These are phyloP conservation scores for Tetragnatha versicolor DNA, from an alignment of 1,140 invertebrate species.

Conservation along the genomic window DNA sequence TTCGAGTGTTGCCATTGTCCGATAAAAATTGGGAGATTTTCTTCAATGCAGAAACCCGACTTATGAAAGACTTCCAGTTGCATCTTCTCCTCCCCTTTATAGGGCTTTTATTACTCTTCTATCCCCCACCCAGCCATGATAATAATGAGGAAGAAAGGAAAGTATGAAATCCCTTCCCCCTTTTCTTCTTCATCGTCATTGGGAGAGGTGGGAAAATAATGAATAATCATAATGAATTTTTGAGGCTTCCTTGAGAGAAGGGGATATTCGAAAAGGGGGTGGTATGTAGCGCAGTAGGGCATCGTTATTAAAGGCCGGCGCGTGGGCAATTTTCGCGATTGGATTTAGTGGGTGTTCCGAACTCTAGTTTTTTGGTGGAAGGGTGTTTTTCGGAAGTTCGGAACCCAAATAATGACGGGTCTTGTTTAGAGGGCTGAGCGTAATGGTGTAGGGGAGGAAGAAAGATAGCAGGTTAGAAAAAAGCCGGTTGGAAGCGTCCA, in stretches of 20 bases:
- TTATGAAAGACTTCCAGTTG: constrained; percentile 27
- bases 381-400: too few relatives aligned
- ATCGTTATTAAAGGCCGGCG: constrained; percentile 35
- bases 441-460: too few relatives aligned
- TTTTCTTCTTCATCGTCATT: background rate
- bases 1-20: constrained; percentile 44
- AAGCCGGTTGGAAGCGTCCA: too few relatives aligned
- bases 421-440: too few relatives aligned
- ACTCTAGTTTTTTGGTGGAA: background rate
- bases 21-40: constrained; percentile 41
- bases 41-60: background rate
- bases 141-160: too few relatives aligned
- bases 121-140: constrained; percentile 2
- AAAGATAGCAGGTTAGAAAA: too few relatives aligned
- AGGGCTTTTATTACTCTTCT: constrained; percentile 35
- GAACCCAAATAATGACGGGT: too few relatives aligned
- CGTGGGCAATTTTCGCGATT: constrained; percentile 46
- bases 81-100: background rate
- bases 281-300: constrained; percentile 1
- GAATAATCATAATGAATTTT: constrained; percentile 48
- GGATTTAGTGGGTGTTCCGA: constrained; percentile 39
- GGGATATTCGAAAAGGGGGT: background rate
- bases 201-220: constrained; percentile 33
- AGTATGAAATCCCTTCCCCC: too few relatives aligned
- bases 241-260: background rate